Evolutionary conservation across 1,140 invertebrate species (phyloP), one percentile per base, ranked within the genome.

Genomic region (Macrobrachium nipponense): DNA sequence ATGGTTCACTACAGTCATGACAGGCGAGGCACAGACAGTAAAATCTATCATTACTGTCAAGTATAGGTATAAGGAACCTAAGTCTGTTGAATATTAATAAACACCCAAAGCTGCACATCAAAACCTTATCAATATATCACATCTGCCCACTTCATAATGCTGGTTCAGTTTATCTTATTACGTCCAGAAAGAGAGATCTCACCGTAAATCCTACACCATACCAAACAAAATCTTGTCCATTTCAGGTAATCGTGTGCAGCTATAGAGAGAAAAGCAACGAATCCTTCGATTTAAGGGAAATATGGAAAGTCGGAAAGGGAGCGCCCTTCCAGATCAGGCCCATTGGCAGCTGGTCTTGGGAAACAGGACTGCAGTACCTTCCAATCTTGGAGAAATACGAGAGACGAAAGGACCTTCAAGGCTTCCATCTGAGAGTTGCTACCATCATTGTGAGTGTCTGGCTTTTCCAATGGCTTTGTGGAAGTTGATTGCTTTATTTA

Each of bases 381-480:
- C n/a, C 64, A 5, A 12, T 66, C 6, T 27, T 18, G 17, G 17
- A 59, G 75, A 85, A 85, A 43, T 85, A 85, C 18, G 82, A 85
- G 12, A 43, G 82, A 58, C 61, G 82, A 23, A 85, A 85, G 51
- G 82, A 85, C 73, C 43, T 85, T 5, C 15, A 17, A 6, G 82
- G 82, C 17, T 85, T 68, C 18, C 82, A 85, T 14, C 61, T 85
- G 5, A 36, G 75, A 17, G 82, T 85, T n/a, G 82, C 82, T 10
- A 78, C 82, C 14, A 85, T 85, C n/a, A 51, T 23, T 23, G 82
- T 85, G 51, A 70, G 68, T n/a, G 15, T 10, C 64, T 66, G 15
- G 64, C 18, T 14, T 66, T 17, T 66, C 12, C 12, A 3, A 66
- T 66, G 64, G 7, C 64, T 23, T 14, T 17, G 8, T 8, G 15